phyloP scores from a whole-genome alignment of 1,140 invertebrate species.

The Drosophila murphyi region DNA sequence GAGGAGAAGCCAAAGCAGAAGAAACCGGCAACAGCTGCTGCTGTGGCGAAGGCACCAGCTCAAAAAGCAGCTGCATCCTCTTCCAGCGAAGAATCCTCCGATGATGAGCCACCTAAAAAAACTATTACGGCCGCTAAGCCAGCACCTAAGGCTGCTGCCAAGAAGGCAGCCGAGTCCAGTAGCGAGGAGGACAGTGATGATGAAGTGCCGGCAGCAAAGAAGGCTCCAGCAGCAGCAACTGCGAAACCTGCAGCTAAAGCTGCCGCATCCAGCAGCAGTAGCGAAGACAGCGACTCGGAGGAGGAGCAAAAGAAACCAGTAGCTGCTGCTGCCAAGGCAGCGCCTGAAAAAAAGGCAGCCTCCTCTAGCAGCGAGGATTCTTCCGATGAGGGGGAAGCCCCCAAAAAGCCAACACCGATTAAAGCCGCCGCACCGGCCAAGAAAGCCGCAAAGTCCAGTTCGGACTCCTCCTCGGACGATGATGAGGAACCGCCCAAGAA shows the following conservation, averaged over 20 bases:
- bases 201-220: slow-evolving; percentile 50
- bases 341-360: slow-evolving; percentile 41
- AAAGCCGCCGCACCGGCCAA: slow-evolving; percentile 46
- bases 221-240: slow-evolving; percentile 28
- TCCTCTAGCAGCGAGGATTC: slow-evolving; percentile 77
- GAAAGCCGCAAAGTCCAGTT: slow-evolving; percentile 46
- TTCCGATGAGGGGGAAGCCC: slow-evolving; percentile 52
- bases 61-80: slow-evolving; percentile 64
- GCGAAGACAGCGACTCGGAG: slow-evolving; percentile 54
- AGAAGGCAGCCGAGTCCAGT: slow-evolving; percentile 66
- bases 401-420: slow-evolving; percentile 33
- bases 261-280: slow-evolving; percentile 28
- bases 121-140: slow-evolving; percentile 48
- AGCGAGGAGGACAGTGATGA: slow-evolving; percentile 64
- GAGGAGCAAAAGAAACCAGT: slow-evolving; percentile 46
- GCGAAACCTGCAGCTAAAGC: slow-evolving; percentile 54
- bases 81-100: slow-evolving; percentile 61
- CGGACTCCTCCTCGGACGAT: slow-evolving; percentile 65
- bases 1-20: slow-evolving; percentile 44
- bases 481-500: slow-evolving; percentile 55
- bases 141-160: slow-evolving; percentile 39
- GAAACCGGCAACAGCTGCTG: slow-evolving; percentile 22
- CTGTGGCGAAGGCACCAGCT: slow-evolving; percentile 33
- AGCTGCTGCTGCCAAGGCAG: slow-evolving; percentile 24
- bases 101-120: slow-evolving; percentile 56